Percentiles rank a stretch among this genome's conserved stretches.
These are phyloP conservation scores for Linepithema humile DNA, from an alignment of 1,140 invertebrate species.

Conservation along the genomic window DNA sequence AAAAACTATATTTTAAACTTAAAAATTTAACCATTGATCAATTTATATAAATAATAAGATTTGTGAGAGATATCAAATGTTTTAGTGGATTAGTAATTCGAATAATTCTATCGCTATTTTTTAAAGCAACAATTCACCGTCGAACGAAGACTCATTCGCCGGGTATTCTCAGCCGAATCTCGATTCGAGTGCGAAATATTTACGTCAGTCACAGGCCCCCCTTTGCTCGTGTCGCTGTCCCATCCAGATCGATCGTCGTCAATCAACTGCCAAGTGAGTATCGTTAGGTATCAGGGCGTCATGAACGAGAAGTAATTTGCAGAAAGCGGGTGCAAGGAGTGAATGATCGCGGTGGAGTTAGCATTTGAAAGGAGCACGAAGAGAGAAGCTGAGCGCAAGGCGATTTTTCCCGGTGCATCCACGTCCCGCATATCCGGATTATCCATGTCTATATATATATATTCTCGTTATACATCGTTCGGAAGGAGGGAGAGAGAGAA, in stretches of 20 bases:
- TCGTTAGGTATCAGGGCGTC: constrained; percentile 78
- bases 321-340: constrained; percentile 82
- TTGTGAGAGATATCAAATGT: not conserved
- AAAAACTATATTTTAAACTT: too few species aligned
- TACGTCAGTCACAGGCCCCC: too few species aligned
- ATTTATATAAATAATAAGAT: too few species aligned
- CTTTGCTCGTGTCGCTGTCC: not conserved
- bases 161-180: not conserved
- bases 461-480: not conserved
- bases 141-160: not conserved
- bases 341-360: constrained; percentile 82
- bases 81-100: not conserved
- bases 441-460: not conserved
- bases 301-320: constrained; percentile 80
- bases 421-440: not conserved
- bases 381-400: constrained; percentile 23
- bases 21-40: too few species aligned
- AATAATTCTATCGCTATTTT: not conserved
- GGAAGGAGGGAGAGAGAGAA: not conserved
- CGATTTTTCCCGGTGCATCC: constrained; percentile 4
- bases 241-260: constrained; percentile 39
- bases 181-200: not conserved
- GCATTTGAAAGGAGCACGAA: constrained; percentile 69
- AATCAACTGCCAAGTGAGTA: constrained; percentile 62
- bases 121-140: not conserved